Base-by-base conservation (phyloP, 2,113 vertebrate species). In the Catharus minimus region DNA sequence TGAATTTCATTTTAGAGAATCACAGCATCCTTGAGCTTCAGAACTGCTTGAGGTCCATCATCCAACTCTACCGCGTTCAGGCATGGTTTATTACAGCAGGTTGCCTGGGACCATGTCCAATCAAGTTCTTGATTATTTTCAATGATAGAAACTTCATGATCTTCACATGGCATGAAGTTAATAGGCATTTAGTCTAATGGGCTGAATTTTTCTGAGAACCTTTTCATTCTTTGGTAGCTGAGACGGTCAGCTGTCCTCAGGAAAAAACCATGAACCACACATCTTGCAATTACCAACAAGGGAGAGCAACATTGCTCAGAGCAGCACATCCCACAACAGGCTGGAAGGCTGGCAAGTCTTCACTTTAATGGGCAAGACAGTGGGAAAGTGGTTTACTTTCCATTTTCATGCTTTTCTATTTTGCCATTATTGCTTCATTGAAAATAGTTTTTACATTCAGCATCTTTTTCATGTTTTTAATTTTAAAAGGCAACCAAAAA, bases 251-350 rank as follows among this genome's bases (percentile, higher is more conserved):
- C 5, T 44, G 22, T 38, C 58, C 33, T 72, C 62, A 38, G 53
- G 53, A 81, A 36, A 39, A 67, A 76, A 30, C 1, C n/a, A 72
- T 2, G 33, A 15, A 49, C 9, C 3, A 7, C 7, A 43, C 17
- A 41, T 15, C 46, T 46, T 8, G 9, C 0, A 1, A 49, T 64
- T 79, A 58, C 52, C 41, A 62, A 14, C 6, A 44, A 28, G 17
- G 13, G 20, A 76, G 32, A 69, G 86, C 72, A 85, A 67, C 3
- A 11, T 20, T 41, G 23, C 4, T 72, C 44, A 56, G 32, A 18
- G 2, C 43, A 5, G 30, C 5, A 8, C 46, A 68, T 46, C 33
- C 55, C 87, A 74, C 15, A 49, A 27, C 15, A 10, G 0, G 0
- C 56, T 41, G 56, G 24, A 79, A 76, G 33, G 38, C 50, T 82